Evolutionary conservation across 2,797 vertebrate species (phyloP).

Genomic region (Syngnathus rostellatus): DNA sequence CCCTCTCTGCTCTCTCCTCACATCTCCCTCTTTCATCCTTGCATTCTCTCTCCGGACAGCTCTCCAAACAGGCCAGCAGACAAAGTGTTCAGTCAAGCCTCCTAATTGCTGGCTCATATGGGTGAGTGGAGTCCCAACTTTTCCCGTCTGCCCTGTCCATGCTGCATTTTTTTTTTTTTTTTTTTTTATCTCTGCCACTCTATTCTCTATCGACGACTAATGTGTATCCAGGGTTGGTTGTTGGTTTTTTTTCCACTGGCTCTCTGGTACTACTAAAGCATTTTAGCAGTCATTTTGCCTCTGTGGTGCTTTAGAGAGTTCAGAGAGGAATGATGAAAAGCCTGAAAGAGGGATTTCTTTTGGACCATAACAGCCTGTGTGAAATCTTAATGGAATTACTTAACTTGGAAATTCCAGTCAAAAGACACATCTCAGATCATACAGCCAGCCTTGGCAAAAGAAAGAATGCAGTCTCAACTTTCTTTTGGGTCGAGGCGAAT

Average conservation of each 20-base stretch:
- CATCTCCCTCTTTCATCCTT: slow-evolving; percentile 56
- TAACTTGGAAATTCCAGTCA: slow-evolving; percentile 5
- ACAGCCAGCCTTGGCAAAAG: slow-evolving; percentile 20
- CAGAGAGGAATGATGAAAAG: slow-evolving; percentile 14
- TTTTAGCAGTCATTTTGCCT: slow-evolving; percentile 5
- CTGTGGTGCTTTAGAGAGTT: slow-evolving; percentile 23
- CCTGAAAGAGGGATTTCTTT: slow-evolving; percentile 22
- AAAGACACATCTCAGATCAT: slow-evolving; percentile 9
- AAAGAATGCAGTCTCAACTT: slow-evolving; percentile 10
- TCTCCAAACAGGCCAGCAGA: slow-evolving; percentile 66
- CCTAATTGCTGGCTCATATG: slow-evolving; percentile 66
- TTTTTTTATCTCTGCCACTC: slow-evolving; percentile 30
- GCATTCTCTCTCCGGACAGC: slow-evolving; percentile 45
- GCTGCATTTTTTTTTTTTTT: slow-evolving; percentile 57
- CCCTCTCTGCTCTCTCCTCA: slow-evolving; percentile 46
- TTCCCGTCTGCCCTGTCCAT: slow-evolving; percentile 56
- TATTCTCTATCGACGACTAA: slow-evolving; percentile 14
- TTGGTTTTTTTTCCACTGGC: background rate
- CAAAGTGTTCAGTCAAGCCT: slow-evolving; percentile 72
- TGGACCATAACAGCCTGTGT: slow-evolving; percentile 28
- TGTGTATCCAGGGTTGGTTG: slow-evolving; percentile 8
- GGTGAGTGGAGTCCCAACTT: slow-evolving; percentile 68
- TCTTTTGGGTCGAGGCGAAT: slow-evolving; percentile 24
- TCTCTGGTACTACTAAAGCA: slow-evolving; percentile 1
- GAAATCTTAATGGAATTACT: slow-evolving; percentile 34